Evolutionary conservation across 2,113 vertebrate species (phyloP).

Genomic region (Spermophilus dauricus): DNA sequence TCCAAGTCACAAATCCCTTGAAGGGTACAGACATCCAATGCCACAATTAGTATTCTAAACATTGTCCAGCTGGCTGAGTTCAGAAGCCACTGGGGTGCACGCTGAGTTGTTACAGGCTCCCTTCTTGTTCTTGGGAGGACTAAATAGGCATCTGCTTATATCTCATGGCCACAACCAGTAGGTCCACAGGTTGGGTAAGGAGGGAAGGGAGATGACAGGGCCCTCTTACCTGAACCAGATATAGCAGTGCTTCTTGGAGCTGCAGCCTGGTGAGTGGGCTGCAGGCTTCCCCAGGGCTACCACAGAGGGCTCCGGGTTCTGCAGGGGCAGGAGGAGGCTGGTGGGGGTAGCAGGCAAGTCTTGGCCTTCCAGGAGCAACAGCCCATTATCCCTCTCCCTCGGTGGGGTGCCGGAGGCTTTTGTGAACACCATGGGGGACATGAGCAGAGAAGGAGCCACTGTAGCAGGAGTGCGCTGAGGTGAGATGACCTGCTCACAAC

Average conservation of each 20-base stretch:
- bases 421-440: conserved; percentile 94
- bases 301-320: conserved; percentile 67
- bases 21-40: neutral
- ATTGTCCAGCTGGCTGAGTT: neutral
- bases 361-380: conserved; percentile 54
- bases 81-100: neutral
- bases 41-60: neutral
- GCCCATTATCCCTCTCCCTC: conserved; percentile 69
- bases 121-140: neutral
- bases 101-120: neutral
- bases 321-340: conserved; percentile 82
- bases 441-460: conserved; percentile 89
- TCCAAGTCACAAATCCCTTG: neutral
- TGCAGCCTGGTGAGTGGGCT: conserved; percentile 90
- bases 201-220: rapidly evolving
- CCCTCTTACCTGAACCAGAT: conserved; percentile 92
- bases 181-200: neutral
- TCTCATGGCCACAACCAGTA: neutral
- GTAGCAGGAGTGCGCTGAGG: conserved; percentile 90
- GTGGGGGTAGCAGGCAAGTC: conserved; percentile 58
- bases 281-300: too few relatives aligned
- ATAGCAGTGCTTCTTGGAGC: conserved; percentile 93
- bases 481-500: conserved; percentile 88
- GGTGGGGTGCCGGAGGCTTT: conserved; percentile 83
- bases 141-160: neutral